Percentiles rank a stretch among this genome's conserved stretches.
Evolutionary conservation across 2,797 vertebrate species (phyloP).

Genomic region (Parambassis ranga): DNA sequence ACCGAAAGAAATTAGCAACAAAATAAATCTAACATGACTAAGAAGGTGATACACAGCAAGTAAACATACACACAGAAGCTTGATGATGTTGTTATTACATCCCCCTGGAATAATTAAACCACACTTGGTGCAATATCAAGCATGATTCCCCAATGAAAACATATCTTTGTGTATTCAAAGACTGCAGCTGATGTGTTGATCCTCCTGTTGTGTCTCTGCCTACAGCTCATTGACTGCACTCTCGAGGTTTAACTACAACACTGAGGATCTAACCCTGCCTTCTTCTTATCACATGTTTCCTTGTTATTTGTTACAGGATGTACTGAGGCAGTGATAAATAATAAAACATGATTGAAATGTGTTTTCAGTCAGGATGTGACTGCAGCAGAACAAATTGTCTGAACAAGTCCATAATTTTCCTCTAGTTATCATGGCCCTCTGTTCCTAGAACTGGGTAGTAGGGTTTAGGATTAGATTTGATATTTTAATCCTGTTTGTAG

Average conservation of each 20-base stretch:
- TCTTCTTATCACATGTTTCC: no score
- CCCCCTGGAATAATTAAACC: slow-evolving; percentile 24
- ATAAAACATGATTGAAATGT: neutral
- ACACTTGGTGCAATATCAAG: neutral
- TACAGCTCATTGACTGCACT: neutral
- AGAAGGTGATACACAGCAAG: no score
- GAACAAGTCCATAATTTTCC: neutral
- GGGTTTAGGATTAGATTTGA: slow-evolving; percentile 36
- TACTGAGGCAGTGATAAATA: neutral
- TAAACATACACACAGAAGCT: no score
- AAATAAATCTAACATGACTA: no score
- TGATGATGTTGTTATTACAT: neutral
- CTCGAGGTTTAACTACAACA: neutral
- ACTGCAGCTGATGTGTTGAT: neutral
- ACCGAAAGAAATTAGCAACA: no score
- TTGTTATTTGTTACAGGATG: neutral
- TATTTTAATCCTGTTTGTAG: slow-evolving; percentile 45
- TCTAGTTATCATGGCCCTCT: neutral
- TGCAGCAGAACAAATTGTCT: neutral
- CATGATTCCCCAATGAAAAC: slow-evolving; percentile 1
- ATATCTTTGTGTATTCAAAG: neutral
- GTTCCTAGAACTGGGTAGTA: slow-evolving; percentile 1
- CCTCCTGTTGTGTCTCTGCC: neutral
- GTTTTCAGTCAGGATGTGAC: neutral
- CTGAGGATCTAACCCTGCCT: no score